Evolutionary conservation across 1,140 invertebrate genomes (phyloP).

Genomic region (Platyura marginata): DNA sequence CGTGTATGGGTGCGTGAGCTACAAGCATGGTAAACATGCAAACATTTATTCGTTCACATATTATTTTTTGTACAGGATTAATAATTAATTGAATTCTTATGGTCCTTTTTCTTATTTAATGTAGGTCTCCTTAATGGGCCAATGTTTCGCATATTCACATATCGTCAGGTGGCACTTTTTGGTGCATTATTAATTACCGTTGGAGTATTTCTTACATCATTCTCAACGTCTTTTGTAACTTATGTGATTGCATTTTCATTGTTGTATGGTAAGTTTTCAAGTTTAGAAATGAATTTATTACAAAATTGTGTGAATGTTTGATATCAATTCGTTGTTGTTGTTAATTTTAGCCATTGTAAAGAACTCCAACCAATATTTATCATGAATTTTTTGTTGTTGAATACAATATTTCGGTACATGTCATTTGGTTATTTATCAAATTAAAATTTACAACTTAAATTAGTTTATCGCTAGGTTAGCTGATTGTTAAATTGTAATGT

Average conservation of each 20-base stretch:
- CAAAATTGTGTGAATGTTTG: background rate
- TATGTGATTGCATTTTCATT: slow-evolving; percentile 39
- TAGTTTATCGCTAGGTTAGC: no score
- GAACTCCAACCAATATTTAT: no score
- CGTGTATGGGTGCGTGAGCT: slow-evolving; percentile 32
- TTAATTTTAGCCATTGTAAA: no score
- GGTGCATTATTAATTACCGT: slow-evolving; percentile 32
- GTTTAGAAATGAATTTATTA: no score
- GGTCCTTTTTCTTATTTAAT: background rate
- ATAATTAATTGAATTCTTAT: slow-evolving; percentile 6
- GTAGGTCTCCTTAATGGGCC: slow-evolving; percentile 44
- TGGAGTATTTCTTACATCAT: slow-evolving; percentile 32
- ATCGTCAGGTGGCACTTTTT: slow-evolving; percentile 37
- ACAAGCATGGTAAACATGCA: slow-evolving; percentile 11
- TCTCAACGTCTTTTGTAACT: slow-evolving; percentile 33
- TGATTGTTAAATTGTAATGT: no score
- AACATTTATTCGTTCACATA: no score
- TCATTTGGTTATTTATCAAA: no score
- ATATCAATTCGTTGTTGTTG: background rate
- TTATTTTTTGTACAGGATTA: background rate
- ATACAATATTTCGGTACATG: no score
- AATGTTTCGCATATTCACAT: slow-evolving; percentile 39
- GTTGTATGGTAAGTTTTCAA: slow-evolving; percentile 29
- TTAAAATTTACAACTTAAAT: no score
- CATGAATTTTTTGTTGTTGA: no score